Evolutionary conservation across 37 sponge, comb jelly and placozoan species (phyloP).

Genomic region (Corticium candelabrum): DNA sequence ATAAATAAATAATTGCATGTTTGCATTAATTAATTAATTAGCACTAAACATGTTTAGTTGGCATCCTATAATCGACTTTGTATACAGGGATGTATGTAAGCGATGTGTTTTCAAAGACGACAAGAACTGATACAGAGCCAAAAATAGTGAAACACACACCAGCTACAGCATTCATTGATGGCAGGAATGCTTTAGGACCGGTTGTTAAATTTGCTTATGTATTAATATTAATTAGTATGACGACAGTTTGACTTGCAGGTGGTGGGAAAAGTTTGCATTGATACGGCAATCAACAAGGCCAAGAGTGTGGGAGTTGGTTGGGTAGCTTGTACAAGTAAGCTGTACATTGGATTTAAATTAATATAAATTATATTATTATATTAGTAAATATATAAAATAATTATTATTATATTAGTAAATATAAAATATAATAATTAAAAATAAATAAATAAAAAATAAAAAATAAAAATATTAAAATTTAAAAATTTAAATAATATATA

Average conservation of each 20-base stretch:
- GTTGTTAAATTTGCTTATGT: slow-evolving; percentile 26
- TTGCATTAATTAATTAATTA: no score
- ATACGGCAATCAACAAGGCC: slow-evolving; percentile 78
- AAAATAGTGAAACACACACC: slow-evolving; percentile 49
- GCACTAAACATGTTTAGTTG: no score
- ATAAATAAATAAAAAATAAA: no score
- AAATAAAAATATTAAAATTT: no score
- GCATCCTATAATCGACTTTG: no score
- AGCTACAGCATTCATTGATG: slow-evolving; percentile 78
- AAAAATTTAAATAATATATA: no score
- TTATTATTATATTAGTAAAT: no score
- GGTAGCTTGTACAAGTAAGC: slow-evolving; percentile 75
- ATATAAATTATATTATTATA: no score
- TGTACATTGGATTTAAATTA: no score
- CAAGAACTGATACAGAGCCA: slow-evolving; percentile 61
- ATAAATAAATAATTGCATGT: no score
- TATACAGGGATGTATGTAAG: slow-evolving; percentile 74
- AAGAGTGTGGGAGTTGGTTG: slow-evolving; percentile 67
- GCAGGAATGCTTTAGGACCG: slow-evolving; percentile 60
- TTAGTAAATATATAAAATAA: no score
- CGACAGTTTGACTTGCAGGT: slow-evolving; percentile 25
- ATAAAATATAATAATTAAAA: no score
- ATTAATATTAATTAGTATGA: background rate
- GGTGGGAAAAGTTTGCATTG: slow-evolving; percentile 72
- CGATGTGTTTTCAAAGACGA: slow-evolving; percentile 36